These are phyloP conservation scores for Clunio marinus DNA, from an alignment of 2,888 invertebrate species.

Conservation along the genomic window DNA sequence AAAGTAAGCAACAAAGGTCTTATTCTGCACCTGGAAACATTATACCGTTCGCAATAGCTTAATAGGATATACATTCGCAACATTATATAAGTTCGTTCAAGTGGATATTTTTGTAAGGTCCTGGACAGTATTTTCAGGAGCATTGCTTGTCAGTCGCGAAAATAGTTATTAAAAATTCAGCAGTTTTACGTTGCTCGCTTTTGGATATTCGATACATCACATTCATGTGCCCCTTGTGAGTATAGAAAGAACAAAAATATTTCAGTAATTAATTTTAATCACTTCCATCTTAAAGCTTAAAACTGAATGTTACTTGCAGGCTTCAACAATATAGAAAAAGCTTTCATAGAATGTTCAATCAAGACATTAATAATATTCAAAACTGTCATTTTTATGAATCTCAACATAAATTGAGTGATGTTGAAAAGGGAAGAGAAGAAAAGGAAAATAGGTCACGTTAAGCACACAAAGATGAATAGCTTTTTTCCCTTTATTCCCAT, in stretches of 20 bases:
- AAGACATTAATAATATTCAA: no score
- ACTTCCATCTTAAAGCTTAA: no score
- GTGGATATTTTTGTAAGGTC: conserved; percentile 20
- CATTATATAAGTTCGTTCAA: neutral
- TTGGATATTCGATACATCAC: conserved; percentile 45
- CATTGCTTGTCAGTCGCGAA: neutral
- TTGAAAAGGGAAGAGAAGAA: no score
- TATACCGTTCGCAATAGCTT: neutral
- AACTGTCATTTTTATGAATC: no score
- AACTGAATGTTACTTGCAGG: no score
- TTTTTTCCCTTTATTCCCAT: no score
- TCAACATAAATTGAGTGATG: no score
- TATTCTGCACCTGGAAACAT: conserved; percentile 5
- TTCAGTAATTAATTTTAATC: conserved; percentile 31
- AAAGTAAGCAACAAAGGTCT: neutral
- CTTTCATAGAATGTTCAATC: no score
- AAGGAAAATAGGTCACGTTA: no score
- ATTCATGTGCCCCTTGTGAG: conserved; percentile 54
- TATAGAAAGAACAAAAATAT: conserved; percentile 39
- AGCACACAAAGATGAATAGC: no score
- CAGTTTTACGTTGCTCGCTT: conserved; percentile 19
- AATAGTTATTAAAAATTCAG: conserved; percentile 4
- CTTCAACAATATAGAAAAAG: no score
- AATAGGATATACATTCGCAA: neutral
- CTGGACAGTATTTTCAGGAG: neutral